These are phyloP conservation scores for Fabriciana adippe DNA, from an alignment of 2,888 invertebrate genomes.

Conservation along the genomic window DNA sequence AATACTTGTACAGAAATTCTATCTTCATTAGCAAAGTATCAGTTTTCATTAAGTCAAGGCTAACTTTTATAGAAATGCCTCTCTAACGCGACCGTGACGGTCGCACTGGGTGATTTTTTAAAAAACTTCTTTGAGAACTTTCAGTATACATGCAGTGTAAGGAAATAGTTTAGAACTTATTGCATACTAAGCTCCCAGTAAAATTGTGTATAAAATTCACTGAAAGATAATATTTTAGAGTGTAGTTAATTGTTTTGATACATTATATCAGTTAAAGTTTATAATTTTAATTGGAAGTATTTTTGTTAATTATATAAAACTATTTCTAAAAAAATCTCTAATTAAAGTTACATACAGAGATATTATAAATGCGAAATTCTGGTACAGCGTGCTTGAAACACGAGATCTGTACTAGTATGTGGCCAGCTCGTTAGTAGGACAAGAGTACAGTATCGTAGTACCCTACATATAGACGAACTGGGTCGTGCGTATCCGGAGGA, in stretches of 20 bases:
- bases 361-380: slow-evolving; percentile 1
- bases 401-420: slow-evolving; percentile 15
- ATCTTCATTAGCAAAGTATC: slow-evolving; percentile 68
- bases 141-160: slow-evolving; percentile 14
- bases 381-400: neutral
- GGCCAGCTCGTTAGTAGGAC: slow-evolving; percentile 31
- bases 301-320: too few species aligned
- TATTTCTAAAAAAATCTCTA: too few species aligned
- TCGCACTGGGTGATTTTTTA: slow-evolving; percentile 21
- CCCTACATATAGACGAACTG: slow-evolving; percentile 52
- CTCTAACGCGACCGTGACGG: slow-evolving; percentile 16
- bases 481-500: slow-evolving; percentile 74
- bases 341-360: neutral
- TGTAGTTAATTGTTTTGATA: too few species aligned
- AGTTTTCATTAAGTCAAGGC: slow-evolving; percentile 67
- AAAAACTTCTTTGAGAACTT: slow-evolving; percentile 29
- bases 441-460: slow-evolving; percentile 45
- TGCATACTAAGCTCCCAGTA: neutral
- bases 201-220: too few species aligned
- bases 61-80: slow-evolving; percentile 48
- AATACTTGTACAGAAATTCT: slow-evolving; percentile 50
- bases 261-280: too few species aligned
- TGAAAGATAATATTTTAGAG: too few species aligned
- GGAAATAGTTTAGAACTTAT: slow-evolving; percentile 22
- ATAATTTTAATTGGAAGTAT: too few species aligned